Conservation (phyloP, 2,797 vertebrate genomes). For the Hafferia zeledoni region DNA sequence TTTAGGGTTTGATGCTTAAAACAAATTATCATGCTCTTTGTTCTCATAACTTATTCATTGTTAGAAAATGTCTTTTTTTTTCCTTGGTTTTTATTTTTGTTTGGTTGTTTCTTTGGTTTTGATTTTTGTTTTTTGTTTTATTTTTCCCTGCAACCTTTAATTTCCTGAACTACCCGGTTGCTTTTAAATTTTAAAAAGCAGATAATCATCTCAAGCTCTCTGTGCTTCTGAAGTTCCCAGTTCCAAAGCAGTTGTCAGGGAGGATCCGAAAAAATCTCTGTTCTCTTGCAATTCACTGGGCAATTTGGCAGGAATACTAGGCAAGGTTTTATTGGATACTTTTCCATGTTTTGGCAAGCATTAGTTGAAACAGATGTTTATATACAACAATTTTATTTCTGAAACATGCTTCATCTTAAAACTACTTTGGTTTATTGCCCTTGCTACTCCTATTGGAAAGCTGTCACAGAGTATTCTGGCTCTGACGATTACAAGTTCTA, state of each 20-base stretch:
- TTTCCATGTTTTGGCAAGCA: conserved; percentile 5
- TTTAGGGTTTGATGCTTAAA: background rate
- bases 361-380: conserved; percentile 34
- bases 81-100: too few species aligned
- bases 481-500: background rate
- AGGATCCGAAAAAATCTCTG: background rate
- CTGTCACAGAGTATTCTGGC: background rate
- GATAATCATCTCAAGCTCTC: background rate
- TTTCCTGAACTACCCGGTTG: background rate
- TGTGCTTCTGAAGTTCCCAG: background rate
- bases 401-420: background rate
- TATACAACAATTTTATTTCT: conserved; percentile 15
- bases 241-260: background rate
- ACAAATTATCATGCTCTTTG: background rate
- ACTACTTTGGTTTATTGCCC: background rate
- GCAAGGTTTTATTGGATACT: background rate
- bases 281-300: background rate
- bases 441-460: background rate
- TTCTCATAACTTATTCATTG: background rate
- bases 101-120: too few species aligned
- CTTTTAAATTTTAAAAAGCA: background rate
- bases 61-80: background rate
- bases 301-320: background rate
- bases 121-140: too few species aligned
- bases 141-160: background rate